Base-by-base conservation (phyloP, 2,888 invertebrate species). In the Chamaedrilus cognettii region DNA sequence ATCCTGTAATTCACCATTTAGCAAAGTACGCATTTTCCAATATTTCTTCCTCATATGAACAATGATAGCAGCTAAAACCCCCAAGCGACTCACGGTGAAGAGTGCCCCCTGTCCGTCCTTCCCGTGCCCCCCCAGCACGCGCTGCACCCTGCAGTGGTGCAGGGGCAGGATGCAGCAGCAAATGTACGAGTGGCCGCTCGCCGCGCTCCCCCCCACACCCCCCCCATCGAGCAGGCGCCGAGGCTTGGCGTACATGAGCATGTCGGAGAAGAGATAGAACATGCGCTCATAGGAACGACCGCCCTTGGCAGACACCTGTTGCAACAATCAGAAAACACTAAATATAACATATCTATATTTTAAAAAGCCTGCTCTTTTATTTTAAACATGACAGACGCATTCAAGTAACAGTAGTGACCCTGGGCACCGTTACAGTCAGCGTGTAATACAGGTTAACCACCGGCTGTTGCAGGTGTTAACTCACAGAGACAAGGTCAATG, bases 231-330 rank as follows among this genome's bases (percentile, higher is more conserved):
- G 80, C 23, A 87, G 87, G 64, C 86, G 83, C n/a, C n/a, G n/a
- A 61, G 88, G 85, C 84, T 90, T 91, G 77, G 90, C 90, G 77
- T 90, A 90, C 80, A 92, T 85, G 56, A 92, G 85, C 75, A 90
- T 89, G 77, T 92, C 92, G 23, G 87, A 90, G 83, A 90, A 87
- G 23, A 91, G 85, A 71, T 91, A 87, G 70, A 90, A 89, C 78
- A 90, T 89, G 5, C 90, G 83, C 74, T 87, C 88, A 66, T 87
- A 77, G 19, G 81, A 80, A 59, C 77, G 77, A 5, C 78, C 78
- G 28, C 80, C 81, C 63, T 78, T 77, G 28, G 79, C 72, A 0
- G 81, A 80, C 50, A 89, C 87, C 84, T 89, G 87, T 1, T n/a
- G n/a, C n/a, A n/a, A 52, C 4, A 7, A 56, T 42, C 42, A 42